Evolutionary conservation across 30 jellyfish, hydroid and myxozoan genomes (phyloP), one percentile per base, ranked within the genome.

Genomic region (Aurelia aurita complex sp. Pacific): DNA sequence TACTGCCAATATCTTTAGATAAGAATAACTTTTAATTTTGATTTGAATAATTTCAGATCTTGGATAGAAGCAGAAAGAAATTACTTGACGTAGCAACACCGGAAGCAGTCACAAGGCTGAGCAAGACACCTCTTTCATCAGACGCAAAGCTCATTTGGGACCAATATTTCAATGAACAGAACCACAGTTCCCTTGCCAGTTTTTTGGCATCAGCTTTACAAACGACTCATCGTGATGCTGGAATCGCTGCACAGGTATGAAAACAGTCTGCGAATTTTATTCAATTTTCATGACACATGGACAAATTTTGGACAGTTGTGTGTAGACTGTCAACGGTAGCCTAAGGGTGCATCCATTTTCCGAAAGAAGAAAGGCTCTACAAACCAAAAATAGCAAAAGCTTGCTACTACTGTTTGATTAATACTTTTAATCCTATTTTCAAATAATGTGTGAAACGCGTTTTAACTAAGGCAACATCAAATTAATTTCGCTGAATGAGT

Each of bases 81-180:
- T 68, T 88, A n/a, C 52, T 88, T 71, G 53, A 80, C 12, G 78
- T 88, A 10, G 96, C 96, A 36, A 79, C 96, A 6, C 96, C 96
- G 18, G 91, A 85, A 38, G 76, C 95, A 15, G 77, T 85, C 23
- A 83, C 89, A 1, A 73, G 93, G 61, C 51, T 85, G 36, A 59
- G 63, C 19, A 85, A 53, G 29, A 17, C 89, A 4, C 77, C 64
- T 7, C 69, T 68, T 51, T 19, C 79, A 12, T 42, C 40, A 53
- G 86, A 87, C 9, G 80, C 79, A 18, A 82, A 87, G 2, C 13
- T 1, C 46, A 15, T 76, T 53, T 76, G 87, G 90, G 51, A 87
- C 15, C 29, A 77, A 7, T 87, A 87, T 42, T 87, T 76, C 73
- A 40, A 77, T 19, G 90, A 87, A 60, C 96, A 87, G 76, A 33